These are phyloP conservation scores for Gymnarchus niloticus DNA, from an alignment of 2,113 vertebrate genomes.

Conservation along the genomic window DNA sequence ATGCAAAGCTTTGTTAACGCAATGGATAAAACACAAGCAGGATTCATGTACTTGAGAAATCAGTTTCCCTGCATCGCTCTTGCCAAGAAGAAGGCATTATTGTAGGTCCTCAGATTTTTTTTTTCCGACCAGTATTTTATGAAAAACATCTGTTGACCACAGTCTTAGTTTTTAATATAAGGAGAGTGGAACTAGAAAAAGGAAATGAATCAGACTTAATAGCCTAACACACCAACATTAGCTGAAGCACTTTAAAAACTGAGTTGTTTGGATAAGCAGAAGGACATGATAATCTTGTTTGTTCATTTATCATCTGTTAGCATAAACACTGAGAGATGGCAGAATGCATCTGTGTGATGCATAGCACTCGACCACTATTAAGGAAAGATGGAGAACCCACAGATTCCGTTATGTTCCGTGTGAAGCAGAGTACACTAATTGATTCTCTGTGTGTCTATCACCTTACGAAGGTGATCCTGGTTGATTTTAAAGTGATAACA, in stretches of 20 bases:
- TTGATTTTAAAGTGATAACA: background rate
- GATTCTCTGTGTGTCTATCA: background rate
- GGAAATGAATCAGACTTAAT: conserved; percentile 9
- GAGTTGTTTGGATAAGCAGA: conserved; percentile 4
- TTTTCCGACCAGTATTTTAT: background rate
- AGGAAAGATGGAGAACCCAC: background rate
- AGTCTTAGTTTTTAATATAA: background rate
- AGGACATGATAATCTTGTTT: background rate
- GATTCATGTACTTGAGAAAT: too few species aligned
- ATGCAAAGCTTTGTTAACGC: too few species aligned
- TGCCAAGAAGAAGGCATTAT: too few species aligned
- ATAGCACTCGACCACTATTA: background rate
- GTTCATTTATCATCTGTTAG: background rate
- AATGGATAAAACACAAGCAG: too few species aligned
- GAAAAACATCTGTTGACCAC: background rate
- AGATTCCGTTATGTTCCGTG: background rate
- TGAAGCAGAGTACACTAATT: background rate
- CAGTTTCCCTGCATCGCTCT: too few species aligned
- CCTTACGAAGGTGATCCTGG: background rate
- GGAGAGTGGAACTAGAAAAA: background rate
- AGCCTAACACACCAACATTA: background rate
- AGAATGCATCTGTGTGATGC: background rate
- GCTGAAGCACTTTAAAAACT: conserved; percentile 15
- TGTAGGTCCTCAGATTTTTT: background rate
- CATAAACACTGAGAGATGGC: background rate